A percentile compares a stretch with the other conserved stretches of the same genome.
phyloP scores from a whole-genome alignment of 2,888 invertebrate genomes.

The Cremastinae sp. region DNA sequence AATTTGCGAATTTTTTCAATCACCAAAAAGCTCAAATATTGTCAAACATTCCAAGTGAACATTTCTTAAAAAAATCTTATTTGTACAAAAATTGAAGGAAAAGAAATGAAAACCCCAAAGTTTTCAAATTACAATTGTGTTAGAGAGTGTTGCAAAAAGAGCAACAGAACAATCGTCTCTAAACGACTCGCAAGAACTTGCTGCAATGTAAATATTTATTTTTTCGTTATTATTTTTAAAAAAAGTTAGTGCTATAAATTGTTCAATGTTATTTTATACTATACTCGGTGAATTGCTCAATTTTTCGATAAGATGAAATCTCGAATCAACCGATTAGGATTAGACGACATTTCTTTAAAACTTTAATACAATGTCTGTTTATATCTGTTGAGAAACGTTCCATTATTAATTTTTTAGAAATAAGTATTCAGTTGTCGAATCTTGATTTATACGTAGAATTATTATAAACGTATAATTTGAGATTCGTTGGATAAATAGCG shows the following conservation, averaged over 20 bases:
- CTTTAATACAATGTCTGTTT: neutral
- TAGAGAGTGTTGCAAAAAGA: neutral
- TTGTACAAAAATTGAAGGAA: no score
- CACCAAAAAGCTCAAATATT: no score
- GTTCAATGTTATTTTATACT: conserved; percentile 7
- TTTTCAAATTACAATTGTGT: neutral
- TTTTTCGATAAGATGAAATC: conserved; percentile 4
- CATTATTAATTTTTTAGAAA: neutral
- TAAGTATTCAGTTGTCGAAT: neutral
- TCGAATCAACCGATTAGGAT: conserved; percentile 2
- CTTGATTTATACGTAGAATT: conserved; percentile 11
- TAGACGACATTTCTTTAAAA: no score
- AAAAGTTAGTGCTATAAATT: neutral
- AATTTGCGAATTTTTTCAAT: neutral
- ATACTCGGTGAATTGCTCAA: conserved; percentile 42
- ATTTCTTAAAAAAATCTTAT: no score
- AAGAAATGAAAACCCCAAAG: neutral
- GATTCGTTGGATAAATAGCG: neutral
- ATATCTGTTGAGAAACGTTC: neutral
- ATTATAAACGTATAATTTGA: neutral
- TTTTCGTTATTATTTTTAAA: conserved; percentile 1
- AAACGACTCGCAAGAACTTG: neutral
- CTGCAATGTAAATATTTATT: conserved; percentile 55
- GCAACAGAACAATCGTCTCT: neutral
- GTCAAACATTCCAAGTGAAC: no score